A percentile compares a stretch with the other conserved stretches of the same genome.
phyloP scores from a whole-genome alignment of 1,140 invertebrate species.

The Psix sp. region DNA sequence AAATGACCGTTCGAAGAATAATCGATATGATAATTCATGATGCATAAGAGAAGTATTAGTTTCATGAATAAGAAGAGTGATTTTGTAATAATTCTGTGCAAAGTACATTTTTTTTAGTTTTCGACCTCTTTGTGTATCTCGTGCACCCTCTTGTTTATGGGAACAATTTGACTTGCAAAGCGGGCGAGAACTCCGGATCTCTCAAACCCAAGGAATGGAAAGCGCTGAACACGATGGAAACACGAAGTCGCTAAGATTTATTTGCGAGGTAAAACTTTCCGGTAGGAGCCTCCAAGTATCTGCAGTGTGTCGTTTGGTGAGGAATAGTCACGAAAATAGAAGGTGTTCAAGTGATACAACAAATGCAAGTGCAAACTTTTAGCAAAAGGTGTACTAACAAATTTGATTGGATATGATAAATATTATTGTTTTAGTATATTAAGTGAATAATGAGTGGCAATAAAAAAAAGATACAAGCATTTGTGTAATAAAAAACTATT shows the following conservation, averaged over 20 bases:
- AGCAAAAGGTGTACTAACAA: neutral
- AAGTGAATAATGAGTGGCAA: too few relatives aligned
- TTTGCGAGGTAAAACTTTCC: slow-evolving; percentile 59
- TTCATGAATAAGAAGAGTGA: slow-evolving; percentile 36
- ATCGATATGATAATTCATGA: slow-evolving; percentile 27
- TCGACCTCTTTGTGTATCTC: slow-evolving; percentile 54
- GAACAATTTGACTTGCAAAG: slow-evolving; percentile 74
- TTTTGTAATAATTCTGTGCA: slow-evolving; percentile 51
- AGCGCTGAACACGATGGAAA: slow-evolving; percentile 60
- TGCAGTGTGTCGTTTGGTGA: slow-evolving; percentile 48
- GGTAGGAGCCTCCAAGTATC: slow-evolving; percentile 53
- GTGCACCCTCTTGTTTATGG: slow-evolving; percentile 63
- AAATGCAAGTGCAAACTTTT: slow-evolving; percentile 6
- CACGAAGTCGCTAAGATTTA: slow-evolving; percentile 61
- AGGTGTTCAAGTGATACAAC: slow-evolving; percentile 24
- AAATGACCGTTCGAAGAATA: slow-evolving; percentile 16
- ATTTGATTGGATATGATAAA: slow-evolving; percentile 20
- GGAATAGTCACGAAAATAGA: slow-evolving; percentile 54
- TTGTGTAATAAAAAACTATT: too few relatives aligned
- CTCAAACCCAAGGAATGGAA: slow-evolving; percentile 55
- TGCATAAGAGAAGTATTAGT: slow-evolving; percentile 39
- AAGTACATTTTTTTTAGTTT: slow-evolving; percentile 47
- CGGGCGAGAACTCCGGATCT: slow-evolving; percentile 58
- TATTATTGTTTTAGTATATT: too few relatives aligned
- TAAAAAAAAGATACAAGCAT: too few relatives aligned